phyloP scores from a whole-genome alignment of 2,113 vertebrate species.

The Vidua macroura region DNA sequence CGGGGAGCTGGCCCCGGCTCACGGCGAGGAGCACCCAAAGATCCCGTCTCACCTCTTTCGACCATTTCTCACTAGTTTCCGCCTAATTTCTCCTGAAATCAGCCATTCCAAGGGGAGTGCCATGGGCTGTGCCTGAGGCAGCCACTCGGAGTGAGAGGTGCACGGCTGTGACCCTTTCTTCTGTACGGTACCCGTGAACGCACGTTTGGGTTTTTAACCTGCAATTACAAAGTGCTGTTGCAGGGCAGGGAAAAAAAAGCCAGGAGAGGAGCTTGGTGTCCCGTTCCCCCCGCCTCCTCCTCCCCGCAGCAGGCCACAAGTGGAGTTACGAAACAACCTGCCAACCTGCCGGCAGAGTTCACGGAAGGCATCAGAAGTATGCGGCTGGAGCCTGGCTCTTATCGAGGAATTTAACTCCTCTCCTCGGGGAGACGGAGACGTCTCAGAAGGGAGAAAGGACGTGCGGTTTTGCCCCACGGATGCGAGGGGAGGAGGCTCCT shows the following conservation, averaged over 20 bases:
- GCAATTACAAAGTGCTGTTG: background rate
- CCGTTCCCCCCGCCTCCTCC: background rate
- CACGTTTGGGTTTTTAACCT: background rate
- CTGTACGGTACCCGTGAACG: background rate
- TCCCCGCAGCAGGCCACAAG: background rate
- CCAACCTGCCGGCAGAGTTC: slow-evolving; percentile 28
- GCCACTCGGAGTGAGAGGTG: background rate
- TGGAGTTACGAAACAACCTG: slow-evolving; percentile 41
- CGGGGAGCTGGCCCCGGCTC: background rate
- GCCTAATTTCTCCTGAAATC: background rate
- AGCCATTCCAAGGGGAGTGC: background rate
- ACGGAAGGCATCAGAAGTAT: slow-evolving; percentile 38
- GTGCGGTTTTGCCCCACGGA: background rate
- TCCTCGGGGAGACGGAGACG: background rate
- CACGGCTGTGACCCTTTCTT: background rate
- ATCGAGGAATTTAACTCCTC: slow-evolving; percentile 22
- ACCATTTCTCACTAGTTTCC: background rate
- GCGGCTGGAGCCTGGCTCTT: slow-evolving; percentile 4
- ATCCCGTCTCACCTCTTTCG: fast-evolving
- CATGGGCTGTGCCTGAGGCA: fast-evolving
- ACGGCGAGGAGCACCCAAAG: background rate
- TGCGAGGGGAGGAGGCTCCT: background rate
- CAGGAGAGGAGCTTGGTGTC: background rate
- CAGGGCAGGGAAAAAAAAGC: background rate
- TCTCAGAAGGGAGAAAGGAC: background rate